Evolutionary conservation across 2,888 invertebrate genomes (phyloP), one percentile per base, ranked within the genome.

Genomic region (Melipona bicolor): DNA sequence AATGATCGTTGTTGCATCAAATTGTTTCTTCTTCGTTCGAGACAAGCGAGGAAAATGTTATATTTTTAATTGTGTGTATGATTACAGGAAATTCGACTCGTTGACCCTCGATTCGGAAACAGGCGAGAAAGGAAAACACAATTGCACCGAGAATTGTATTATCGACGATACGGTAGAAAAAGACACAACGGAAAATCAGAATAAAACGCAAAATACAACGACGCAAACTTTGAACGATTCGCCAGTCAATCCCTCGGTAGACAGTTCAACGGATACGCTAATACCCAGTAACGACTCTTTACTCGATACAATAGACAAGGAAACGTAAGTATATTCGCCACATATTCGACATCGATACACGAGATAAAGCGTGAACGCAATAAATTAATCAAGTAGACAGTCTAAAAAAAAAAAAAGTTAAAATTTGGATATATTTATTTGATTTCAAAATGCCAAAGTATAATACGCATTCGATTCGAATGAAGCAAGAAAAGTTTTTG

Each of bases 241-340:
- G 24, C 92, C 92, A 17, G 90, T 91, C 11, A 93, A 93, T 90
- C 93, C 93, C 50, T 95, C 95, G 21, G 95, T 95, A 76, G 96
- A 95, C 85, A 95, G 95, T 90, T 96, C 96, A 5, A 96, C 96
- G 5, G 96, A 96, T 88, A 96, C 96, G 4, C 91, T 96, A 61
- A 95, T 94, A 92, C 94, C 94, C n/a, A 94, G 92, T 77, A 91
- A 91, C 75, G 94, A 94, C 83, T 88, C 91, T 68, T 86, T 88
- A 54, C 72, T 88, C 62, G 87, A 84, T 61, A 79, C 82, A 24
- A 67, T 87, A 71, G 91, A 92, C 79, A 93, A 91, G 75, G 90
- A 94, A 85, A 77, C 71, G 94, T 94, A 88, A 91, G 94, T 91
- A 56, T n/a, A n/a, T n/a, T 13, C 24, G 6, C 15, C 32, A n/a